These are phyloP conservation scores for Aselliscus stoliczkanus DNA, from an alignment of 2,797 vertebrate species.

Conservation along the genomic window DNA sequence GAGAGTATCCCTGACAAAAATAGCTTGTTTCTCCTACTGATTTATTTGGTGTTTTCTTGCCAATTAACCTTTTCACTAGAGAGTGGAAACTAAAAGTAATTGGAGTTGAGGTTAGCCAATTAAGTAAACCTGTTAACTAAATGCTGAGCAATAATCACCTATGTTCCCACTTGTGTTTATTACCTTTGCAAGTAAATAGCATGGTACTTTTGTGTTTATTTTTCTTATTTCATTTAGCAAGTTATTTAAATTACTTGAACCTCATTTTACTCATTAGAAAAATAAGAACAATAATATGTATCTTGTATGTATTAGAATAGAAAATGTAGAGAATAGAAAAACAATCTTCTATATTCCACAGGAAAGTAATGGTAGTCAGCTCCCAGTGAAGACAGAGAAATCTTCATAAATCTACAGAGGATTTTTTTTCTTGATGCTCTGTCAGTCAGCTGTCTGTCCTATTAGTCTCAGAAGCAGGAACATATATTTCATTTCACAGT, in stretches of 20 bases:
- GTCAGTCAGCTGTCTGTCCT: background rate
- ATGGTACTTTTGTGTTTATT: background rate
- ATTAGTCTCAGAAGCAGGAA: background rate
- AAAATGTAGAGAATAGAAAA: background rate
- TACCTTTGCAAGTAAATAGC: conserved; percentile 4
- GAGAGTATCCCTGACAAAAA: background rate
- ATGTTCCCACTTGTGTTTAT: background rate
- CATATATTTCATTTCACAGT: background rate
- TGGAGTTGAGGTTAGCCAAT: background rate
- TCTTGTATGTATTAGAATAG: background rate
- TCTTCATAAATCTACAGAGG: background rate
- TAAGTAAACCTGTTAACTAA: conserved; percentile 44
- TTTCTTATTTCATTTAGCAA: background rate
- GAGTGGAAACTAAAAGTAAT: conserved; percentile 8
- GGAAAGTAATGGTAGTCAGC: background rate
- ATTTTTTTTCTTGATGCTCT: background rate
- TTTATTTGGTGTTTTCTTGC: conserved; percentile 22
- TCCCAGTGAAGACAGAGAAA: background rate
- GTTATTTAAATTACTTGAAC: background rate
- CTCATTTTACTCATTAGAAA: conserved; percentile 15
- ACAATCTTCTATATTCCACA: background rate
- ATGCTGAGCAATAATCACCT: background rate
- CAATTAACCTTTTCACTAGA: conserved; percentile 37
- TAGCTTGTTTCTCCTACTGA: background rate
- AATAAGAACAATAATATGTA: background rate